Conservation (phyloP, 37 sponge, comb jelly and placozoan species). For the Halichondria panicea region DNA sequence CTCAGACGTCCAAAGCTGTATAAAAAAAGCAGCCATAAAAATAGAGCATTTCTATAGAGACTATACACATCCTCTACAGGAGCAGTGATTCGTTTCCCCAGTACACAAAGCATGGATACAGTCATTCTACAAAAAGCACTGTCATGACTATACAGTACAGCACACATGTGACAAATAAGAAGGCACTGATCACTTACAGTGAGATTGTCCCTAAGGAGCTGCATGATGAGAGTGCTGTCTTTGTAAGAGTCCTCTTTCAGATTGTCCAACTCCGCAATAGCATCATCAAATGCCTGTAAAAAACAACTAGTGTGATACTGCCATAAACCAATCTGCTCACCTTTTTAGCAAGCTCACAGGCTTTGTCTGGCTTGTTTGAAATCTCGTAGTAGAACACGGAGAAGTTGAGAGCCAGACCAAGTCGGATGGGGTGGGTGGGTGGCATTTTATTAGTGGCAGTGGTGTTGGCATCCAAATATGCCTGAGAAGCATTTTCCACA, state of each 20-base stretch:
- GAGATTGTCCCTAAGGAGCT: slow-evolving; percentile 92
- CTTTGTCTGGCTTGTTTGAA: slow-evolving; percentile 54
- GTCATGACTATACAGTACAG: neutral
- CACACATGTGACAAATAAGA: neutral
- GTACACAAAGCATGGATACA: too few relatives aligned
- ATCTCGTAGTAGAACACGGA: slow-evolving; percentile 93
- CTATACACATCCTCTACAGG: too few relatives aligned
- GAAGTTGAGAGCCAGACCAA: slow-evolving; percentile 86
- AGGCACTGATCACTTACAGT: too few relatives aligned
- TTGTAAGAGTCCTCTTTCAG: slow-evolving; percentile 91
- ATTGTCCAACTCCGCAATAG: slow-evolving; percentile 84
- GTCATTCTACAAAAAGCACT: too few relatives aligned
- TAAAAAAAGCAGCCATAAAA: too few relatives aligned
- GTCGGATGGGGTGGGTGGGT: slow-evolving; percentile 81
- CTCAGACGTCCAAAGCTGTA: slow-evolving; percentile 59
- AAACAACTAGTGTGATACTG: too few relatives aligned
- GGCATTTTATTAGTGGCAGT: slow-evolving; percentile 28
- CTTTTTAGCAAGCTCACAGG: slow-evolving; percentile 82
- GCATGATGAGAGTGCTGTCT: slow-evolving; percentile 97
- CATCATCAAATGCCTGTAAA: slow-evolving; percentile 88
- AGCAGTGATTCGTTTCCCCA: too few relatives aligned
- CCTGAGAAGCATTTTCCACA: too few relatives aligned
- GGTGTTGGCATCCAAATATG: slow-evolving; percentile 68
- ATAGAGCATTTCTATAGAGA: too few relatives aligned
- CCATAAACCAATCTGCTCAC: too few relatives aligned